Evolutionary conservation across 2,797 vertebrate genomes (phyloP), one percentile per base, ranked within the genome.

Genomic region (Schizopygopsis malacanthus): DNA sequence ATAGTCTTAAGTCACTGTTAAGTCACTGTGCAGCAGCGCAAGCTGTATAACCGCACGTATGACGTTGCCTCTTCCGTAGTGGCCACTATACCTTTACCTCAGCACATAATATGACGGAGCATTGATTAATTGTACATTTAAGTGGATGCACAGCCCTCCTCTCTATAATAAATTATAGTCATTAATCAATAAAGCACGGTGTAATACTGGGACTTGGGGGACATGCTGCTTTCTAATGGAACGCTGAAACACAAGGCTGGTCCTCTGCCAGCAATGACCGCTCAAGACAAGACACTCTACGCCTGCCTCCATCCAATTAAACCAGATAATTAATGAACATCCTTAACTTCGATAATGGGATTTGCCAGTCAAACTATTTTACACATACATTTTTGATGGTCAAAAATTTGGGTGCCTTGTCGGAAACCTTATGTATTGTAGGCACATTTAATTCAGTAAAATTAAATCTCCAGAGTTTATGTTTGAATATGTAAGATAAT

Each of bases 41-140:
- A 96, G 93, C 94, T 93, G 93, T 91, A 91, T 93, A 92, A 94
- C 92, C 90, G 90, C 92, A 85, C 70, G 18, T 81, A 22, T 72
- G 59, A 15, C 39, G 7, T 25, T 25, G 67, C 54, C 81, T 83
- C 85, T 84, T 37, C 76, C 13, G n/a, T 33, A 22, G 39, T 70
- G 52, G 45, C 95, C 93, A 93, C 95, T 95, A 95, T 95, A 96
- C 93, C 94, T 94, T 94, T 92, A 93, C 94, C 93, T 90, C 95
- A 96, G 95, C 95, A 97, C 96, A 97, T 98, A 98, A 97, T 97
- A 97, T 97, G 97, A 98, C 95, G 96, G 95, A 95, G 90, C 92
- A 97, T 98, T 99, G 98, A 99, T 99, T 99, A 99, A 99, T 99
- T 96, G 97, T 96, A 97, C 97, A 94, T 99, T 99, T 98, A 98